These are phyloP conservation scores for Istiophorus platypterus DNA, from an alignment of 2,113 vertebrate species.

Conservation along the genomic window DNA sequence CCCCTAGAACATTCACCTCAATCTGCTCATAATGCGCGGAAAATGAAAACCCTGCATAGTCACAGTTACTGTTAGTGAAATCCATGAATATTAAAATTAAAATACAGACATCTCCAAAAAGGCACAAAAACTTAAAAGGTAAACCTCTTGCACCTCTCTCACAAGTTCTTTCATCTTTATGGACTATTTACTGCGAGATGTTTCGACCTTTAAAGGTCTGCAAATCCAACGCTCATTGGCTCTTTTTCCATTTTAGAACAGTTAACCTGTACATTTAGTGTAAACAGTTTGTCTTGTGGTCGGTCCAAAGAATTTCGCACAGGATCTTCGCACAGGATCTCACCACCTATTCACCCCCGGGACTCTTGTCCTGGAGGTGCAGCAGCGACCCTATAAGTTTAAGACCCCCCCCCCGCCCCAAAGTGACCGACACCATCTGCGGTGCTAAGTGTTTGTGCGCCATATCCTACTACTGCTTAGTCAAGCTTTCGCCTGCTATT, in stretches of 20 bases:
- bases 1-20: not conserved
- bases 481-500: conserved; percentile 56
- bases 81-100: too few species aligned
- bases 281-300: not conserved
- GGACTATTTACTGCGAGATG: not conserved
- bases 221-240: not conserved
- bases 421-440: conserved; percentile 16
- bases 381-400: conserved; percentile 24
- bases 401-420: not conserved
- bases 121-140: not conserved
- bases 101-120: not conserved
- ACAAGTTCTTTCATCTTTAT: not conserved
- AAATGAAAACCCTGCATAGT: not conserved
- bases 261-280: not conserved
- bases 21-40: not conserved
- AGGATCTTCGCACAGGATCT: not conserved
- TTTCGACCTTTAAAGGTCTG: not conserved
- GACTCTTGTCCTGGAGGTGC: conserved; percentile 6
- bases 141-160: not conserved
- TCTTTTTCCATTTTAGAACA: not conserved
- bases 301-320: not conserved
- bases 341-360: not conserved
- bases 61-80: not conserved
- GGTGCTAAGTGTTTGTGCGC: conserved; percentile 7
- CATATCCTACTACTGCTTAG: conserved; percentile 55